Percentiles rank a stretch among this genome's conserved stretches.
Conservation (phyloP, 2,113 vertebrate species). For the Corydoras sp. region DNA sequence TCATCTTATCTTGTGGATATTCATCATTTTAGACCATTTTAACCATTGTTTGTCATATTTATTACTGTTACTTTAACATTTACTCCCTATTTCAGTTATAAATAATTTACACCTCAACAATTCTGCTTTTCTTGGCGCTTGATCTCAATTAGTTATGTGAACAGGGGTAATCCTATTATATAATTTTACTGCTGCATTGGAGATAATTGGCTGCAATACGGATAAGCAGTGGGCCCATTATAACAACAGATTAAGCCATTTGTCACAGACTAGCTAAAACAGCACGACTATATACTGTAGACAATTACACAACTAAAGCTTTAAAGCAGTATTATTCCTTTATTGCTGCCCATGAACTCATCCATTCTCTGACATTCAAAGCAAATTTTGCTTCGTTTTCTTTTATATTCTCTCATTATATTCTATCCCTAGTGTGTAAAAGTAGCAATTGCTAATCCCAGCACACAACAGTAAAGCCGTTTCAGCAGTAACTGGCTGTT, state of each 20-base stretch:
- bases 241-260: slow-evolving; percentile 27
- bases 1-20: too few species aligned
- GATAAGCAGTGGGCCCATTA: slow-evolving; percentile 34
- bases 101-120: slow-evolving; percentile 14
- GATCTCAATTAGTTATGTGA: slow-evolving; percentile 37
- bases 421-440: too few species aligned
- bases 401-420: neutral
- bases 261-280: slow-evolving; percentile 1
- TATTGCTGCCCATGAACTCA: neutral
- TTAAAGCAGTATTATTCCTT: neutral
- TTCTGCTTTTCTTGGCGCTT: slow-evolving; percentile 34
- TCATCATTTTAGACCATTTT: neutral
- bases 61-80: neutral
- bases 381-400: neutral
- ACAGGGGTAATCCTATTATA: slow-evolving; percentile 41
- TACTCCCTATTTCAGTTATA: neutral
- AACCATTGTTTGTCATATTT: neutral
- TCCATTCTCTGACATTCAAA: neutral
- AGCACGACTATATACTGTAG: slow-evolving; percentile 6
- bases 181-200: slow-evolving; percentile 41
- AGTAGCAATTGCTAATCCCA: too few species aligned
- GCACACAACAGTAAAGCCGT: too few species aligned
- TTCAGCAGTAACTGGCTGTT: too few species aligned
- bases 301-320: slow-evolving; percentile 7
- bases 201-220: slow-evolving; percentile 34